phyloP scores from a whole-genome alignment of 2,797 vertebrate species.

The Podarcis lilfordi region DNA sequence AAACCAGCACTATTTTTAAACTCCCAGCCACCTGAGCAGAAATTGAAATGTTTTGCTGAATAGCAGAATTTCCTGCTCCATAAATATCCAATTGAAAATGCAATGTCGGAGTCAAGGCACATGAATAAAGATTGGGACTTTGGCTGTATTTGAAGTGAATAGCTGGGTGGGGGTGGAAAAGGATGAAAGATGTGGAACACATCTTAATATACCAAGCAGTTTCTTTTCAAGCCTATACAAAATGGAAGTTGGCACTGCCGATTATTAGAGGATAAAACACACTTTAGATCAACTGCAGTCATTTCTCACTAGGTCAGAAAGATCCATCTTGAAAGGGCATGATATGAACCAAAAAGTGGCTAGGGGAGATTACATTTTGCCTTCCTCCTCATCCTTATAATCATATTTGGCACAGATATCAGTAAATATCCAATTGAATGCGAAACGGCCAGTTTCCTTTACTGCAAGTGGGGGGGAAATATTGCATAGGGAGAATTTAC shows the following conservation, averaged over 20 bases:
- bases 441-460: slow-evolving; percentile 50
- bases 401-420: slow-evolving; percentile 64
- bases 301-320: slow-evolving; percentile 74
- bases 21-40: slow-evolving; percentile 58
- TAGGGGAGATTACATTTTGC: slow-evolving; percentile 61
- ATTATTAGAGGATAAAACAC: slow-evolving; percentile 71
- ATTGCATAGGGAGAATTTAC: slow-evolving; percentile 12
- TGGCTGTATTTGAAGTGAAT: slow-evolving; percentile 51
- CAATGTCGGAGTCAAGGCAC: slow-evolving; percentile 60
- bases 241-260: slow-evolving; percentile 73
- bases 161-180: slow-evolving; percentile 48
- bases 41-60: slow-evolving; percentile 65
- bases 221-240: slow-evolving; percentile 67
- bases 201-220: slow-evolving; percentile 49
- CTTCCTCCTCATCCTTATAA: slow-evolving; percentile 67
- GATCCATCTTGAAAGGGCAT: slow-evolving; percentile 60
- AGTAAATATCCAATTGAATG: slow-evolving; percentile 53
- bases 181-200: slow-evolving; percentile 68
- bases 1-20: slow-evolving; percentile 69
- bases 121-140: slow-evolving; percentile 58
- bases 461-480: slow-evolving; percentile 40
- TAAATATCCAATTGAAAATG: slow-evolving; percentile 67
- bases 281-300: slow-evolving; percentile 69
- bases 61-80: slow-evolving; percentile 48
- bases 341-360: slow-evolving; percentile 61